phyloP scores from a whole-genome alignment of 2,888 invertebrate genomes.

The Polydesmus complanatus region DNA sequence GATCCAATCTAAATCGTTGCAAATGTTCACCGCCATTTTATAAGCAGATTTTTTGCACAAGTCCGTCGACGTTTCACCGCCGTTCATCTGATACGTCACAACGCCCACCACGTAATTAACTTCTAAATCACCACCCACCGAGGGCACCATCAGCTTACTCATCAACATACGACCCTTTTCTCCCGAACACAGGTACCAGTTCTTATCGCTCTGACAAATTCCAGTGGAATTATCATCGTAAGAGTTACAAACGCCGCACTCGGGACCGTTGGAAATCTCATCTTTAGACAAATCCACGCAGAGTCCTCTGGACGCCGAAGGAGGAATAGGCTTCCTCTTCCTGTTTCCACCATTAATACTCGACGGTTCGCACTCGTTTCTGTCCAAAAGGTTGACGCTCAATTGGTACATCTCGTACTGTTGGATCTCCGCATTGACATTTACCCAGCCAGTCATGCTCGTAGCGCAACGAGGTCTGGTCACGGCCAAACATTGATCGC shows the following conservation, averaged over 20 bases:
- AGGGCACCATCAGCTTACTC: slow-evolving; percentile 4
- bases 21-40: slow-evolving; percentile 3
- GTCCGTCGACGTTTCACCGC: neutral
- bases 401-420: slow-evolving; percentile 16
- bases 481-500: slow-evolving; percentile 3
- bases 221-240: neutral
- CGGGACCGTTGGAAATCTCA: neutral
- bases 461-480: slow-evolving; percentile 7
- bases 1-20: slow-evolving; percentile 10
- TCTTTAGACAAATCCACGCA: slow-evolving; percentile 8
- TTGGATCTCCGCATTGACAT: neutral
- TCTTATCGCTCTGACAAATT: slow-evolving; percentile 4
- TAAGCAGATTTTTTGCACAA: slow-evolving; percentile 6
- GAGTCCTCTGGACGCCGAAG: neutral
- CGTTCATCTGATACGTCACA: neutral
- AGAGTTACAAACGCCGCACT: slow-evolving; percentile 3
- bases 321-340: slow-evolving; percentile 2
- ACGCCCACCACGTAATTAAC: slow-evolving; percentile 11
- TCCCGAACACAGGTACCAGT: slow-evolving; percentile 10
- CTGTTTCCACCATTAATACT: neutral
- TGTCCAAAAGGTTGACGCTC: neutral
- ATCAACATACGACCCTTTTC: slow-evolving; percentile 4
- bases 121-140: neutral
- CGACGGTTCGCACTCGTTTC: neutral
- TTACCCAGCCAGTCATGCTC: slow-evolving; percentile 12